Conservation (phyloP, 2,888 invertebrate species). For the Gerosis bhagava region DNA sequence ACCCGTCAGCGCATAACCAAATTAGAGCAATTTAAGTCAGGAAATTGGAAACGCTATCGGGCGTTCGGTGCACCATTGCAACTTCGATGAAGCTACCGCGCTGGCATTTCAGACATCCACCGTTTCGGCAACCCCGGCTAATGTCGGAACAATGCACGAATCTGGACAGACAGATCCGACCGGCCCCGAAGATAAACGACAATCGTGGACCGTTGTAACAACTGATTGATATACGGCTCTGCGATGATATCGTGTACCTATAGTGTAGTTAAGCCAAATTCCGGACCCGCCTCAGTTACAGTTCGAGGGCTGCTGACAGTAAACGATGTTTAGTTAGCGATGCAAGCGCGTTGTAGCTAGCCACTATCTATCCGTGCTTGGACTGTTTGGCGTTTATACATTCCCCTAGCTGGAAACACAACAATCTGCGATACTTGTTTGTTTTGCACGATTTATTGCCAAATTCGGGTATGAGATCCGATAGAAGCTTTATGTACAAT, state of each 20-base stretch:
- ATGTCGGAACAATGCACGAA: conserved; percentile 79
- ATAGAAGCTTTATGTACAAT: conserved; percentile 1
- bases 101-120: conserved; percentile 77
- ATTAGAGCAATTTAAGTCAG: conserved; percentile 81
- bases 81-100: conserved; percentile 61
- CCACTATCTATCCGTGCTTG: conserved; percentile 38
- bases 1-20: conserved; percentile 76
- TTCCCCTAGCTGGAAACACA: conserved; percentile 23
- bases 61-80: conserved; percentile 64
- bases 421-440: conserved; percentile 26
- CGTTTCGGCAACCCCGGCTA: conserved; percentile 68
- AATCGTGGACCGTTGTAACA: conserved; percentile 75
- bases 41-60: conserved; percentile 80
- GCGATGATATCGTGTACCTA: conserved; percentile 69
- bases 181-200: conserved; percentile 78
- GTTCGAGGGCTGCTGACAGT: conserved; percentile 74
- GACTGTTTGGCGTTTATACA: conserved; percentile 44
- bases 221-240: conserved; percentile 79
- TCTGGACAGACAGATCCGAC: conserved; percentile 76
- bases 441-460: conserved; percentile 23
- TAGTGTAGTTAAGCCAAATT: conserved; percentile 63
- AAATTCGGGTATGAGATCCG: conserved; percentile 11
- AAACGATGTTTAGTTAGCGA: conserved; percentile 69
- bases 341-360: conserved; percentile 52
- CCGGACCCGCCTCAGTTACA: conserved; percentile 74